Base-by-base conservation (phyloP, 2,113 vertebrate species). In the Podiceps cristatus region DNA sequence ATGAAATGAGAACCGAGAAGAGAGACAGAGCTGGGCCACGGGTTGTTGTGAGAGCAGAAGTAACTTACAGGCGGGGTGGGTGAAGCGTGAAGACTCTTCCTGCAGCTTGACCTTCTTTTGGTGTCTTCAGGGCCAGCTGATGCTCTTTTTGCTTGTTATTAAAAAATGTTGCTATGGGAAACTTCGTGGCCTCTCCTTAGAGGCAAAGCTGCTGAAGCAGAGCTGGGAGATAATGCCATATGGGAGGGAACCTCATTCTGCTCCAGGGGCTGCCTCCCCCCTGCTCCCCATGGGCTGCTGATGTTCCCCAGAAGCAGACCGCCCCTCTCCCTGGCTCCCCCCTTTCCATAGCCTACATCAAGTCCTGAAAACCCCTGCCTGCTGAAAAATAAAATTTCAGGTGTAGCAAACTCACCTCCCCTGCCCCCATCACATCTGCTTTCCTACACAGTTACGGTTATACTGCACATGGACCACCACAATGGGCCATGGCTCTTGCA, bases 401-500 rank as follows among this genome's bases (percentile, higher is more conserved):
- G 31, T 49, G 27, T 23, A 75, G 31, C 52, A 68, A 86, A 72
- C 18, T 52, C 35, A 27, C 3, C 14, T 81, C 16, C 18, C 14
- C 66, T 52, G 12, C 5, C 13, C 12, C 45, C 11, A 3, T 19
- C 11, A 4, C 1, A 0, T 64, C 56, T 75, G 23, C 58, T 84
- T 53, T 89, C 50, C 64, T 64, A 4, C 22, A 1, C 2, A 3
- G 27, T 66, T 67, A 20, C 11, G 29, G 37, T 37, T 37, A 37
- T 37, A 37, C 15, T 59, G 29, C 59, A 20, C 18, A 1, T 3
- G 37, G 40, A 35, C 4, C 23, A 20, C 14, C 18, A 45, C 33
- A 16, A 13, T 1, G 15, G 44, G 28, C 14, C 73, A 60, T 0
- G 2, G 40, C 42, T 64, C 42, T 60, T 47, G 0, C 4, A 0